Conservation (phyloP, 2,888 invertebrate genomes). For the Mythimna ferrago region DNA sequence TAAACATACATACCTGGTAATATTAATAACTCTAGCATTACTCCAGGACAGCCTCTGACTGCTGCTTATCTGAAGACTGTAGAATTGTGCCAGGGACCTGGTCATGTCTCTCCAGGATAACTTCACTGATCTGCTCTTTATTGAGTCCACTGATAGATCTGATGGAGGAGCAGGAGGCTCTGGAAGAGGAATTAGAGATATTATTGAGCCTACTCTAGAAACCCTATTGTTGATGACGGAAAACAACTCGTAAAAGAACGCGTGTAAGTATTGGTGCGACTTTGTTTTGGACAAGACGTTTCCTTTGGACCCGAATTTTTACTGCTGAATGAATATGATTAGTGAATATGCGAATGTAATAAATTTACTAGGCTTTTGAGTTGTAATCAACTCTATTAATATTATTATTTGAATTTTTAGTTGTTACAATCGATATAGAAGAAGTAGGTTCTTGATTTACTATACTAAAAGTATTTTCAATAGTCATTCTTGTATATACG, state of each 20-base stretch:
- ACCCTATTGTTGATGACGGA: neutral
- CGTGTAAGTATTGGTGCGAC: too few relatives aligned
- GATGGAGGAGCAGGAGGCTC: constrained; percentile 87
- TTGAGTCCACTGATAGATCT: constrained; percentile 85
- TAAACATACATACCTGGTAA: constrained; percentile 82
- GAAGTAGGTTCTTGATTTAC: too few relatives aligned
- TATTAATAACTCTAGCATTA: constrained; percentile 82
- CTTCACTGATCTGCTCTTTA: constrained; percentile 84
- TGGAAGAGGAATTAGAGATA: constrained; percentile 54
- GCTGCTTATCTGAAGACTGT: constrained; percentile 83
- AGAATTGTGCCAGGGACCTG: constrained; percentile 84
- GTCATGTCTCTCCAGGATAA: constrained; percentile 86
- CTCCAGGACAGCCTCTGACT: constrained; percentile 84
- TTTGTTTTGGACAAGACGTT: neutral
- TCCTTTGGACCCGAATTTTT: neutral
- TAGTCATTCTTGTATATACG: too few relatives aligned
- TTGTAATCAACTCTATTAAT: too few relatives aligned
- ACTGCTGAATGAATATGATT: neutral
- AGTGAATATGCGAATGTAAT: too few relatives aligned
- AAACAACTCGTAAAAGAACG: neutral
- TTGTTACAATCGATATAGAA: too few relatives aligned
- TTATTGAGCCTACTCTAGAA: neutral
- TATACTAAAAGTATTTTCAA: too few relatives aligned
- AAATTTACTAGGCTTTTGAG: too few relatives aligned
- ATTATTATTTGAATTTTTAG: too few relatives aligned